A percentile compares a stretch with the other conserved stretches of the same genome.
Evolutionary conservation across 2,888 invertebrate species (phyloP).

Genomic region (Adelognathus sp.): DNA sequence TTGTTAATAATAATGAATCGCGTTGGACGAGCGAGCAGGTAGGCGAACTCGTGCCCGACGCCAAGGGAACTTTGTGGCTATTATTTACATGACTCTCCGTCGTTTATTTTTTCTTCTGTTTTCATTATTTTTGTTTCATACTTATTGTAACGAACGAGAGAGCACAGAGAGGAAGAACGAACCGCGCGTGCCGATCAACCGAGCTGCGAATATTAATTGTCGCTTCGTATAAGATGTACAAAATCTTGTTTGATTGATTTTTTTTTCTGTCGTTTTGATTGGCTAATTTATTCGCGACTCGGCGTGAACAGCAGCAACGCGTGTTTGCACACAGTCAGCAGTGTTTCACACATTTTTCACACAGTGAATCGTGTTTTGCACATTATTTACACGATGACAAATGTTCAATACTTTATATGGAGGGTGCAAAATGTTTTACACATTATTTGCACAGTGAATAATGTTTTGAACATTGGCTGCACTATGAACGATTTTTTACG

Average conservation of each 20-base stretch:
- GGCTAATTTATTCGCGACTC: slow-evolving; percentile 29
- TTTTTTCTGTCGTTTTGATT: slow-evolving; percentile 6
- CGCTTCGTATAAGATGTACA: background rate
- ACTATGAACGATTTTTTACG: no score
- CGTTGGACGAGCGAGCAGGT: slow-evolving; percentile 5
- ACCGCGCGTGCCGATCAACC: slow-evolving; percentile 46
- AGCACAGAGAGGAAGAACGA: slow-evolving; percentile 55
- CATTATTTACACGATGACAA: no score
- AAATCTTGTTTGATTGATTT: background rate
- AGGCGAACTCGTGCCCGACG: background rate
- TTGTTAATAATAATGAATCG: slow-evolving; percentile 1
- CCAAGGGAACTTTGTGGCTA: slow-evolving; percentile 48
- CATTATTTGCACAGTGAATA: no score
- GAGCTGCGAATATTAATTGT: slow-evolving; percentile 4
- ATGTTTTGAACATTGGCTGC: no score
- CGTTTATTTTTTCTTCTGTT: slow-evolving; percentile 7
- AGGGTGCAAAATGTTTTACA: no score
- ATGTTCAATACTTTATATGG: no score
- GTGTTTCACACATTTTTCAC: no score
- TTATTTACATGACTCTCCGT: slow-evolving; percentile 48
- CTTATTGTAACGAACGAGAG: slow-evolving; percentile 26
- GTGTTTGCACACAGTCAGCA: no score
- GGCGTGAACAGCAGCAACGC: slow-evolving; percentile 29
- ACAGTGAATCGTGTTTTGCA: no score
- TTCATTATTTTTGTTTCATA: background rate